phyloP scores from a whole-genome alignment of 2,113 vertebrate species.

The Dryoscopus gambensis region DNA sequence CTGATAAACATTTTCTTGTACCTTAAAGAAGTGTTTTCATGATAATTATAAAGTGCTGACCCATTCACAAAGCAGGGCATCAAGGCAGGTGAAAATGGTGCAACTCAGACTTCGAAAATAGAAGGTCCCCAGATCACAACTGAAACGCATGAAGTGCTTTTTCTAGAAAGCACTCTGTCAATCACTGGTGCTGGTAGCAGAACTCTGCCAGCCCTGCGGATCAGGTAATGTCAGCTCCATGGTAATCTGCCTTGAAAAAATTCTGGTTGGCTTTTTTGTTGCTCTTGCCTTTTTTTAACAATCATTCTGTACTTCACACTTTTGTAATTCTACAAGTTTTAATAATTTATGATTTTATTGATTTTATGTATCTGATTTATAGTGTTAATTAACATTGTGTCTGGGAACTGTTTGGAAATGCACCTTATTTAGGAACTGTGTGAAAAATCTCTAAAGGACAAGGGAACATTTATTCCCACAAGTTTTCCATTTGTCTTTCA shows the following conservation, averaged over 20 bases:
- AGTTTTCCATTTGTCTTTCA: neutral
- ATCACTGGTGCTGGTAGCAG: neutral
- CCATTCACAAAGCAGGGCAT: neutral
- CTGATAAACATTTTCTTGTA: neutral
- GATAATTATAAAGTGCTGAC: neutral
- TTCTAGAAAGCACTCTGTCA: neutral
- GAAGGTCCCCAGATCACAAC: neutral
- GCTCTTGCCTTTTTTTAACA: neutral
- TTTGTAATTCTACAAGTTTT: neutral
- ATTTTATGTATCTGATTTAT: neutral
- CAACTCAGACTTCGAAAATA: neutral
- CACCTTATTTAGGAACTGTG: neutral
- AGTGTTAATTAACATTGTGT: neutral
- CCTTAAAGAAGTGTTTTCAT: neutral
- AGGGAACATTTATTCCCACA: neutral
- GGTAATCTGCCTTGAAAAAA: neutral
- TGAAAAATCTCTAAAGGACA: neutral
- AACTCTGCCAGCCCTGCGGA: neutral
- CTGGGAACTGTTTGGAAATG: neutral
- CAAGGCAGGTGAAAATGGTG: neutral
- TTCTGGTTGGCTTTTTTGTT: neutral
- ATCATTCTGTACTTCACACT: neutral
- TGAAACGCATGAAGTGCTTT: neutral
- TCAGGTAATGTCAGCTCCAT: neutral
- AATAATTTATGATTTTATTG: neutral